Conservation (phyloP, 2,888 invertebrate genomes). For the Silvanus unidentatus region DNA sequence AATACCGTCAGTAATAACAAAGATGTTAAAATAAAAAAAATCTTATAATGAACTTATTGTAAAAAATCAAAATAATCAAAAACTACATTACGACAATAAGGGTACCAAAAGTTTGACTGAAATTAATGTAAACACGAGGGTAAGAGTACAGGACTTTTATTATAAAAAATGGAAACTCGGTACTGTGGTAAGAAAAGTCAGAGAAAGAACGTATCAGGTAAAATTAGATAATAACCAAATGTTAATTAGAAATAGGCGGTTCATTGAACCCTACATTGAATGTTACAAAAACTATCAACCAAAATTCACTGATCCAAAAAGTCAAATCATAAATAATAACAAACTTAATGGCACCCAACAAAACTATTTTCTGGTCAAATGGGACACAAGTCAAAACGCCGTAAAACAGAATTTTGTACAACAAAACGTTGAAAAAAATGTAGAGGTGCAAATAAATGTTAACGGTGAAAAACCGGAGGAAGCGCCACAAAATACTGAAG, state of each 20-base stretch:
- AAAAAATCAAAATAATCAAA: slow-evolving; percentile 4
- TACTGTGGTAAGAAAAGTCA: slow-evolving; percentile 2
- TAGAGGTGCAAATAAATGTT: too few relatives aligned
- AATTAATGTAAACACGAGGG: not conserved
- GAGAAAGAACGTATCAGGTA: slow-evolving; percentile 5
- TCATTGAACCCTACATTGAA: slow-evolving; percentile 4
- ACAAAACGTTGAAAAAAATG: too few relatives aligned
- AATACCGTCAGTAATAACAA: not conserved
- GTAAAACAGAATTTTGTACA: too few relatives aligned
- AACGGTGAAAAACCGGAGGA: too few relatives aligned
- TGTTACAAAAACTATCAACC: too few relatives aligned
- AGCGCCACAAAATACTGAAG: too few relatives aligned
- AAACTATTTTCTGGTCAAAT: too few relatives aligned
- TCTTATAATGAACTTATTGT: slow-evolving; percentile 1
- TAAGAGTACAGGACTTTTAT: slow-evolving; percentile 2
- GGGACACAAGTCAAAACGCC: too few relatives aligned
- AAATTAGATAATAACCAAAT: slow-evolving; percentile 4
- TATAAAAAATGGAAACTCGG: slow-evolving; percentile 6
- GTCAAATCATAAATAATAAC: too few relatives aligned
- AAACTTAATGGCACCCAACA: too few relatives aligned
- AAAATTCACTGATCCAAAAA: too few relatives aligned
- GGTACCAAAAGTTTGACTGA: slow-evolving; percentile 1
- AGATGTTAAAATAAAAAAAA: not conserved
- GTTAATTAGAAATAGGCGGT: slow-evolving; percentile 7
- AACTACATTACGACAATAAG: slow-evolving; percentile 6